phyloP scores from a whole-genome alignment of 2,888 invertebrate genomes.

The Drosophila gaucha region DNA sequence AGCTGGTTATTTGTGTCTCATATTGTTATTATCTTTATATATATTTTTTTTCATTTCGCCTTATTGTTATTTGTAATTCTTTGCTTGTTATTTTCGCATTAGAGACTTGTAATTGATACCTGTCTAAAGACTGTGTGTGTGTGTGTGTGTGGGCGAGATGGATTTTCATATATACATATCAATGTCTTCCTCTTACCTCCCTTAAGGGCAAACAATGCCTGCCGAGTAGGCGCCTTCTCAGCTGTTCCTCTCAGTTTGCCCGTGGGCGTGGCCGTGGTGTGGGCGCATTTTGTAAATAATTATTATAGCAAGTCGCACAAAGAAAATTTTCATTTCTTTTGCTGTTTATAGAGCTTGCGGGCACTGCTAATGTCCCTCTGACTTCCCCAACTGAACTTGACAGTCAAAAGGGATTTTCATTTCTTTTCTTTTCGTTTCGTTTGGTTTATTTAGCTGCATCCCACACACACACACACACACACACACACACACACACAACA shows the following conservation, averaged over 20 bases:
- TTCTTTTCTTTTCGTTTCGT: constrained; percentile 38
- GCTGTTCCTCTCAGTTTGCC: constrained; percentile 2
- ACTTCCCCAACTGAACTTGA: constrained; percentile 63
- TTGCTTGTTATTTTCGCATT: constrained; percentile 76
- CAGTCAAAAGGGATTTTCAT: constrained; percentile 74
- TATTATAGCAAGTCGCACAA: constrained; percentile 57
- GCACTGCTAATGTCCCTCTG: constrained; percentile 24
- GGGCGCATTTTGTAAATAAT: constrained; percentile 66
- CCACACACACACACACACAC: constrained; percentile 6
- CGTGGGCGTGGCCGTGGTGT: constrained; percentile 43
- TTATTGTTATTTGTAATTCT: constrained; percentile 53
- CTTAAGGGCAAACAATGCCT: constrained; percentile 35
- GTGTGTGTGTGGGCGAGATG: constrained; percentile 6
- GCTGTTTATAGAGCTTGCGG: constrained; percentile 26
- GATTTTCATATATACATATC: not conserved
- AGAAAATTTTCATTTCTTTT: constrained; percentile 44
- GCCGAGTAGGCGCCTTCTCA: constrained; percentile 4
- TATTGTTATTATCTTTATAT: constrained; percentile 18
- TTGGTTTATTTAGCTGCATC: constrained; percentile 29
- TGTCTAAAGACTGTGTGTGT: constrained; percentile 22
- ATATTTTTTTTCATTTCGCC: constrained; percentile 21
- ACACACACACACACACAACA: constrained; percentile 58
- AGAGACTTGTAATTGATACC: constrained; percentile 76
- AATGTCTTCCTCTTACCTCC: not conserved
- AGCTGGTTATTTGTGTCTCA: constrained; percentile 16